phyloP scores from a whole-genome alignment of 2,797 vertebrate species.

The Nyctibius grandis region DNA sequence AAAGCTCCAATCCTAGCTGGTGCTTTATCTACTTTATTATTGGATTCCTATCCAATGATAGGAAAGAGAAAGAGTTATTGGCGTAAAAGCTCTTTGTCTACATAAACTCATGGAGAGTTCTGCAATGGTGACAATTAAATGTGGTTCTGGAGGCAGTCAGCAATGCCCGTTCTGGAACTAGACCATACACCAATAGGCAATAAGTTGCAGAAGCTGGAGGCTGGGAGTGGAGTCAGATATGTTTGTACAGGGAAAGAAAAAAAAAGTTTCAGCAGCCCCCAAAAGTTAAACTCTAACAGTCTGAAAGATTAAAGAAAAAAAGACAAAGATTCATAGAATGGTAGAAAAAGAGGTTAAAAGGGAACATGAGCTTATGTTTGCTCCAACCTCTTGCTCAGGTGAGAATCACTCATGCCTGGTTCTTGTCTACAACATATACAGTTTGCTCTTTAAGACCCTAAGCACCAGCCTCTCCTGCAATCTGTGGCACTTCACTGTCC shows the following conservation, averaged over 20 bases:
- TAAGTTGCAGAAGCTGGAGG: neutral
- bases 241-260: neutral
- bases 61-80: neutral
- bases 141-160: neutral
- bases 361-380: neutral
- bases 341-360: neutral
- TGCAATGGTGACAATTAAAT: neutral
- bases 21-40: neutral
- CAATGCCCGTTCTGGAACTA: neutral
- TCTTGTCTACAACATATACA: neutral
- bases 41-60: neutral
- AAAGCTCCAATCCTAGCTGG: neutral
- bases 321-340: neutral
- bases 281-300: neutral
- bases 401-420: neutral
- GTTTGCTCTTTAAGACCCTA: neutral
- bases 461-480: neutral
- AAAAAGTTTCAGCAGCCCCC: neutral
- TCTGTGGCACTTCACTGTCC: neutral
- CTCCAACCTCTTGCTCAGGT: rapidly evolving
- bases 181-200: neutral
- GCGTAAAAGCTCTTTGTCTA: neutral
- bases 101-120: neutral
- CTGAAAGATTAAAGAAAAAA: neutral
- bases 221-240: neutral